Evolutionary conservation across 2,797 vertebrate species (phyloP).

Genomic region (Miopithecus talapoin): DNA sequence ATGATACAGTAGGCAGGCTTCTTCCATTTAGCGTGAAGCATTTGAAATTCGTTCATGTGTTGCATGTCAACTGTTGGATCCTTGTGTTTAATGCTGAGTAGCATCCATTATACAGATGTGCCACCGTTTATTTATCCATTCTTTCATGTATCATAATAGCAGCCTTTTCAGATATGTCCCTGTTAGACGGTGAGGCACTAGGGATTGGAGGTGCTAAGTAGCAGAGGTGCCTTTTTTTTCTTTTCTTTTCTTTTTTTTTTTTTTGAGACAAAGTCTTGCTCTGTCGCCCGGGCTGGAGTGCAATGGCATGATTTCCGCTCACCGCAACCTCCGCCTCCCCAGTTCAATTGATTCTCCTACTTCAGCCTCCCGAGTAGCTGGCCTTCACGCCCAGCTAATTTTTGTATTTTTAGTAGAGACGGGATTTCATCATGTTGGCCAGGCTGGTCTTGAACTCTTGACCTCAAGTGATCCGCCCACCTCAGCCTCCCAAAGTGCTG

Average conservation of each 20-base stretch:
- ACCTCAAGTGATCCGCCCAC: too few relatives aligned
- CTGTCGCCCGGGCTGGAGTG: not conserved
- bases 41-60: not conserved
- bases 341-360: not conserved
- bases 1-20: not conserved
- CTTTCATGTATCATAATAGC: not conserved
- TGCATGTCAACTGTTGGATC: not conserved
- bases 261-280: not conserved
- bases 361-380: not conserved
- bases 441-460: too few relatives aligned
- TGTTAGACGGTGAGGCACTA: not conserved
- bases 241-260: too few relatives aligned
- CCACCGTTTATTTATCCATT: not conserved
- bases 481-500: not conserved
- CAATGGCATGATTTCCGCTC: not conserved
- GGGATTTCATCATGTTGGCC: not conserved
- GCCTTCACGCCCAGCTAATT: not conserved
- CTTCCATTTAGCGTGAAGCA: not conserved
- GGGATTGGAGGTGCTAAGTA: not conserved
- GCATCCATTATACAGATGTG: not conserved
- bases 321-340: not conserved
- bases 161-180: not conserved
- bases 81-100: not conserved
- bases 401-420: not conserved
- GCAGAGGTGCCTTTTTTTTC: not conserved